Evolutionary conservation across 2,888 invertebrate genomes (phyloP).

Genomic region (Pristionchus exspectatus): DNA sequence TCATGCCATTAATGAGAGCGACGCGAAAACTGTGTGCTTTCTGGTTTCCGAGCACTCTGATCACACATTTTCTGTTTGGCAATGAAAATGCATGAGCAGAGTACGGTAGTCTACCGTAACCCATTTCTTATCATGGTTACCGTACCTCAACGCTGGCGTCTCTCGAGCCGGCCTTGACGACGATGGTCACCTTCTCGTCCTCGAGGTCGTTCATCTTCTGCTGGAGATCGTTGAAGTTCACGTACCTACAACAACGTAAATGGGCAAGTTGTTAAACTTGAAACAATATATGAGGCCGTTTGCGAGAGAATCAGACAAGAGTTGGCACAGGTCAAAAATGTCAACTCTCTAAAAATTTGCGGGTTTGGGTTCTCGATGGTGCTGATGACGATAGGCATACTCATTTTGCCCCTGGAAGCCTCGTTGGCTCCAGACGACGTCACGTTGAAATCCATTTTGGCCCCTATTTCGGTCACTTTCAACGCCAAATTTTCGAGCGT

Average conservation of each 20-base stretch:
- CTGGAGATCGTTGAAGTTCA: conserved; percentile 69
- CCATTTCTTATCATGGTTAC: not conserved
- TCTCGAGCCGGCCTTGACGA: conserved; percentile 64
- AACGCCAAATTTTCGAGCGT: no score
- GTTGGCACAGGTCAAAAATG: no score
- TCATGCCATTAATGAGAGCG: conserved; percentile 23
- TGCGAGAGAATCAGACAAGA: no score
- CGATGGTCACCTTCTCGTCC: conserved; percentile 67
- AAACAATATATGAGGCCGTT: no score
- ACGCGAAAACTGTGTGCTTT: conserved; percentile 54
- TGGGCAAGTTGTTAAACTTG: not conserved
- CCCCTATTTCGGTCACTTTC: no score
- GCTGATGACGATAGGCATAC: no score
- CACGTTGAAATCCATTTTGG: no score
- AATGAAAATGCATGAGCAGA: not conserved
- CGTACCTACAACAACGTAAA: conserved; percentile 66
- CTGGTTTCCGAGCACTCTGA: not conserved
- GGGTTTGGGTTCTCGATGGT: no score
- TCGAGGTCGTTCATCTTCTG: conserved; percentile 61
- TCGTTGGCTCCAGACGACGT: no score
- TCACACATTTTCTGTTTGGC: not conserved
- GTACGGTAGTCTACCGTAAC: not conserved
- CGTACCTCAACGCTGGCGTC: conserved; percentile 49
- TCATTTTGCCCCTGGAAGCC: no score
- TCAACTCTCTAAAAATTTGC: no score